Evolutionary conservation across 2,113 vertebrate species (phyloP).

Genomic region (Centrocercus urophasianus): DNA sequence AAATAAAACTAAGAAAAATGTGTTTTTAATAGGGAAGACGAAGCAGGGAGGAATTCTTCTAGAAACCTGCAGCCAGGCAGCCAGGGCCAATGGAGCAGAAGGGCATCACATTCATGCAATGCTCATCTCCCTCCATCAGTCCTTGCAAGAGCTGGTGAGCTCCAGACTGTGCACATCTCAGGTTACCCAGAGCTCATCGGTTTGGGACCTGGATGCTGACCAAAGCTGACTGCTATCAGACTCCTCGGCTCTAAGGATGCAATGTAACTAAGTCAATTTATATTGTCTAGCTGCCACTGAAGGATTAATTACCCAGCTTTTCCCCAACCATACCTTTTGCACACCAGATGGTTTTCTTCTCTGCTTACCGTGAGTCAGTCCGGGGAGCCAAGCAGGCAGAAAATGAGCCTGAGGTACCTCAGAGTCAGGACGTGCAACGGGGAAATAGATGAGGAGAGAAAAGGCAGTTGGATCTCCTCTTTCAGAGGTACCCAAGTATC

Average conservation of each 20-base stretch:
- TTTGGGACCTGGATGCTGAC: neutral
- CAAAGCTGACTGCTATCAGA: neutral
- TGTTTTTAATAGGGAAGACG: neutral
- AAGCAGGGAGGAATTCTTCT: neutral
- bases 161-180: rapidly evolving
- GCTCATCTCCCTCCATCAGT: neutral
- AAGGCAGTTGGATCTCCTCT: neutral
- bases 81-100: neutral
- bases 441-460: neutral
- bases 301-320: neutral
- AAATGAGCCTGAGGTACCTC: neutral
- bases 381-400: neutral
- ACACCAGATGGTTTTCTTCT: neutral
- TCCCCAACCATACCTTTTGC: neutral
- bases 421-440: neutral
- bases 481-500: neutral
- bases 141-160: neutral
- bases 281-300: neutral
- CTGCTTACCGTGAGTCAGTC: neutral
- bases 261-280: neutral
- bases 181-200: neutral
- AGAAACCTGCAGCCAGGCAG: neutral
- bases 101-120: rapidly evolving
- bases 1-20: neutral
- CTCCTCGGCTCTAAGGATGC: neutral